phyloP scores from a whole-genome alignment of 2,113 vertebrate genomes.

The Narcine bancroftii region DNA sequence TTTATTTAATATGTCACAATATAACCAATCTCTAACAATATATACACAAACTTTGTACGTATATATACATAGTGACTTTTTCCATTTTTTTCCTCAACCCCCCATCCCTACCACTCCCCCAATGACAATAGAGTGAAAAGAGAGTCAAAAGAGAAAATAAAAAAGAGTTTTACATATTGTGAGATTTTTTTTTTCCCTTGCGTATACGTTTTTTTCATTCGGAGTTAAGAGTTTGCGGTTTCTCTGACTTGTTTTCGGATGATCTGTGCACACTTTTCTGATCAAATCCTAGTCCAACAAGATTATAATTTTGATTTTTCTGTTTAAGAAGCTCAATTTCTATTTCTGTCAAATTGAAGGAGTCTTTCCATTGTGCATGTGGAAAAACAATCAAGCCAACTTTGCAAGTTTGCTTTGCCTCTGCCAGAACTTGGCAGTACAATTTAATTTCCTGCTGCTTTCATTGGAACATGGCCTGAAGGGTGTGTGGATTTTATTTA shows the following conservation, averaged over 20 bases:
- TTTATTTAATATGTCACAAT: too few species aligned
- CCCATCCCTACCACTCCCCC: too few species aligned
- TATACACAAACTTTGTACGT: too few species aligned
- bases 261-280: neutral
- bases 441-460: constrained; percentile 20
- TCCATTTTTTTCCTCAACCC: too few species aligned
- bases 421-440: neutral
- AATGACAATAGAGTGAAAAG: too few species aligned
- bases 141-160: too few species aligned
- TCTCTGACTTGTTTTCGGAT: neutral
- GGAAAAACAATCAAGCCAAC: constrained; percentile 1
- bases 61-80: too few species aligned
- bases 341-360: neutral
- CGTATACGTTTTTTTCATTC: too few species aligned
- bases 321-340: neutral
- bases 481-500: neutral
- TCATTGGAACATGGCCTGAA: neutral
- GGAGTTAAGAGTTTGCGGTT: too few species aligned
- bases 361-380: neutral
- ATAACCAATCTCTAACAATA: too few species aligned
- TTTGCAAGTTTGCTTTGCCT: neutral
- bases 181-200: too few species aligned
- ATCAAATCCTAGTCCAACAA: neutral
- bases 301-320: neutral
- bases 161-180: too few species aligned